A percentile compares a stretch with the other conserved stretches of the same genome.
Conservation (phyloP, 2,113 vertebrate genomes). For the Cyanoramphus novaezelandiae region DNA sequence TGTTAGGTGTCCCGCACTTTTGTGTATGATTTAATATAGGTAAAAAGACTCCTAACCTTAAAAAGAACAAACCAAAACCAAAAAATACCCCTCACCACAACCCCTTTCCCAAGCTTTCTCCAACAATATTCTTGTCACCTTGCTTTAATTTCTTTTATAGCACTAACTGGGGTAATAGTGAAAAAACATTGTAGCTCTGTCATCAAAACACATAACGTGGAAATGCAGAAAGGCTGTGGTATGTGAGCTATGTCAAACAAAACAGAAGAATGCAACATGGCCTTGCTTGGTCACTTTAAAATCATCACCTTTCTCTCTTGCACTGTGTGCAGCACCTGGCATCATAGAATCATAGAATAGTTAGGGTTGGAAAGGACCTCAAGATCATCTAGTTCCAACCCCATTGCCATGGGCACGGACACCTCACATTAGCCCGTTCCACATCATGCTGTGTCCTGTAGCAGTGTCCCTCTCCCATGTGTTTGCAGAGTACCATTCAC, state of each 20-base stretch:
- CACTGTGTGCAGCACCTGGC: not conserved
- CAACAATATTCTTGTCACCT: not conserved
- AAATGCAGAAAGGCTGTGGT: not conserved
- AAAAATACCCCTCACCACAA: not conserved
- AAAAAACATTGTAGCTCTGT: not conserved
- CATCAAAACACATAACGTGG: rapidly evolving
- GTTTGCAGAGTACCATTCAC: rapidly evolving
- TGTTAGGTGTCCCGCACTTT: not conserved
- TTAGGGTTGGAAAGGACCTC: not conserved
- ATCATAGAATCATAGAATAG: not conserved
- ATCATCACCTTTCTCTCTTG: not conserved
- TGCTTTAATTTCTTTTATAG: not conserved
- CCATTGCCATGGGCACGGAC: not conserved
- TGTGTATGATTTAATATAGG: not conserved
- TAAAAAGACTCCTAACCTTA: not conserved
- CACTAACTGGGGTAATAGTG: not conserved
- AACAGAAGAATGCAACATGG: not conserved
- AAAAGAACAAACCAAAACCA: not conserved
- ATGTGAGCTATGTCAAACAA: not conserved
- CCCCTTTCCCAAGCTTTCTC: not conserved
- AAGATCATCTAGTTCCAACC: not conserved
- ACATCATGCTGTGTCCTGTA: not conserved
- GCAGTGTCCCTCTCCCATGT: not conserved
- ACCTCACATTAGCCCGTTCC: not conserved
- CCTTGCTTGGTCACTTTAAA: not conserved